A percentile compares a stretch with the other conserved stretches of the same genome.
Conservation (phyloP, 1,140 invertebrate genomes). For the Scaptomyza graminum region DNA sequence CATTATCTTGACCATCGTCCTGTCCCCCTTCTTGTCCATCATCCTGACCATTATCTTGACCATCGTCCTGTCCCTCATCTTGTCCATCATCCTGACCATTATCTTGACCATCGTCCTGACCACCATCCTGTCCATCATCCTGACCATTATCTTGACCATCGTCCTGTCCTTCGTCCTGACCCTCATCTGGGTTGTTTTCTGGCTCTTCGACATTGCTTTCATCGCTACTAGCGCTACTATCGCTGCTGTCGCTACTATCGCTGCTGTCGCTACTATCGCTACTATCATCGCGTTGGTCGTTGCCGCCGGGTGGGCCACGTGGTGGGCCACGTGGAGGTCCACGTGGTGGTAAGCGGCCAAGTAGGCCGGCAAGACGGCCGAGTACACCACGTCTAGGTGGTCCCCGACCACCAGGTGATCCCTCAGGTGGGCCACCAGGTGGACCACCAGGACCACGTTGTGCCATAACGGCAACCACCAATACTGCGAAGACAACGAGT, state of each 20-base stretch:
- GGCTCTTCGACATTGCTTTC: no score
- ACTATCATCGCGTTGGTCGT: constrained; percentile 1
- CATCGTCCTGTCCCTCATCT: not conserved
- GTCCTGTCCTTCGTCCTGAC: no score
- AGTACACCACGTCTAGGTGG: not conserved
- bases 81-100: not conserved
- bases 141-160: no score
- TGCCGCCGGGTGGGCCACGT: not conserved
- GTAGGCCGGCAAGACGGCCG: not conserved
- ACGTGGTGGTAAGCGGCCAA: not conserved
- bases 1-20: no score
- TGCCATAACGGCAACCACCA: constrained; percentile 38
- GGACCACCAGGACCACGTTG: constrained; percentile 11
- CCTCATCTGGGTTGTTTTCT: no score
- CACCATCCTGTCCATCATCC: no score
- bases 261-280: no score
- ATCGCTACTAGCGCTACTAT: no score
- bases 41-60: no score
- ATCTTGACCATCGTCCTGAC: no score
- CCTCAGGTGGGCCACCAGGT: constrained; percentile 4
- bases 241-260: no score
- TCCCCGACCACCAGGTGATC: not conserved
- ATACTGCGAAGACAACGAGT: constrained; percentile 35
- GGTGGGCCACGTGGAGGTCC: constrained; percentile 15
- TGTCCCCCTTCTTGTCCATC: no score